Base-by-base conservation (phyloP, 1,140 invertebrate species). In the Tetragnatha versicolor region DNA sequence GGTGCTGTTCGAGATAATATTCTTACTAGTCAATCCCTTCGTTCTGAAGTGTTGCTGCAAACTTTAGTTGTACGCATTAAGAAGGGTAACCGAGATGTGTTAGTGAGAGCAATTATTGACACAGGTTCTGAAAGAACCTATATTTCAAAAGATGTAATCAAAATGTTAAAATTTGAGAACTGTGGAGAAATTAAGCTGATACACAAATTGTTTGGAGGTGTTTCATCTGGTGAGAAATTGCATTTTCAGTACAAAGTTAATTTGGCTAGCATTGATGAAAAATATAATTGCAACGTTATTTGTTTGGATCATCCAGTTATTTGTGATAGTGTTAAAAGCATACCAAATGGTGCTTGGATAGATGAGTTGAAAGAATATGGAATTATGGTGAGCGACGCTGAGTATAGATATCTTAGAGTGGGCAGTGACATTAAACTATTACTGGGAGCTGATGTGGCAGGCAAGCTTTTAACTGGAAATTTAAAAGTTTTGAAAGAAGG, bases 201-300 rank as follows among this genome's bases (percentile, higher is more conserved):
- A 42, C 51, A 53, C 22, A 53, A 53, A 2, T 53, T 53, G 2
- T 53, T 53, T 53, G 51, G 51, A 53, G 51, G 51, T 53, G 22
- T 53, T 14, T 53, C 51, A 9, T 53, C 17, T 7, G 27, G 51
- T 22, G 51, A 55, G 51, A 55, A 55, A 55, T n/a, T 27, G 17
- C 7, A 10, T 20, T 55, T n/a, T 22, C 1, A 47, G 20, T 47
- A 47, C 1, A 1, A 47, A 3, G 1, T 47, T 47, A 17, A 12
- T 20, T 20, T 47, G 20, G 42, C 1, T 17, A 47, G 42, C 1
- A 17, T 47, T 17, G 42, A 47, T 47, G 20, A 17, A 47, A 47
- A 3, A 2, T 2, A n/a, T 20, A 17, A 1, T 3, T 47, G 42
- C 1, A 47, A 47, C 12, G 42, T 47, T 12, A 2, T 1, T 12